Percentiles rank a stretch among this genome's conserved stretches.
Evolutionary conservation across 1,140 invertebrate genomes (phyloP).

Genomic region (Acyrthosiphon pisum): DNA sequence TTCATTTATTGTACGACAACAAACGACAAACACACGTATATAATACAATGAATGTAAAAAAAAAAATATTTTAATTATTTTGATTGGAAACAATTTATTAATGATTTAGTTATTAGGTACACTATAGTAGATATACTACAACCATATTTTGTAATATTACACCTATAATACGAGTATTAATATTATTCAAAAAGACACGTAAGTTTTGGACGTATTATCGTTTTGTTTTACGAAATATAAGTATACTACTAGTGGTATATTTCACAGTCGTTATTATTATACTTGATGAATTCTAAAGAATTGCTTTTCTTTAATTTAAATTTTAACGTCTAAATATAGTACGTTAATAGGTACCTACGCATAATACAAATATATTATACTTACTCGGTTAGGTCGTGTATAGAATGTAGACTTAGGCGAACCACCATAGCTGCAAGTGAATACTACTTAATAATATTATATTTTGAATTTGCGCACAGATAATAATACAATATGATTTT

Average conservation of each 20-base stretch:
- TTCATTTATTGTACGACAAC: background rate
- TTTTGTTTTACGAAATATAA: background rate
- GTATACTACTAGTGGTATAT: too few relatives aligned
- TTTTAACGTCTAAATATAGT: background rate
- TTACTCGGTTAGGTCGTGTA: background rate
- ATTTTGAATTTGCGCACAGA: background rate
- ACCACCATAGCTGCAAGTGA: background rate
- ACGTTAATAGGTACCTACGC: background rate
- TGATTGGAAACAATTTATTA: background rate
- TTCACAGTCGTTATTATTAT: background rate
- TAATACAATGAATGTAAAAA: background rate
- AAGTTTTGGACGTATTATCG: background rate
- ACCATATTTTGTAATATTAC: background rate
- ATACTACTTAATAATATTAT: background rate
- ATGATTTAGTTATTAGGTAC: too few relatives aligned
- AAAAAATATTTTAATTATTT: background rate
- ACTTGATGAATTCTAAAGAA: background rate
- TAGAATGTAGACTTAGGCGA: too few relatives aligned
- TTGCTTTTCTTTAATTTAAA: background rate
- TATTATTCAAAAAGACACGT: background rate
- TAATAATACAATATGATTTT: too few relatives aligned
- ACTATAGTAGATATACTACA: too few relatives aligned
- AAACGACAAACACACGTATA: background rate
- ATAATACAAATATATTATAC: background rate
- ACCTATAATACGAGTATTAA: too few relatives aligned